Base-by-base conservation (phyloP, 2,113 vertebrate genomes). In the Cyprinus carpio region DNA sequence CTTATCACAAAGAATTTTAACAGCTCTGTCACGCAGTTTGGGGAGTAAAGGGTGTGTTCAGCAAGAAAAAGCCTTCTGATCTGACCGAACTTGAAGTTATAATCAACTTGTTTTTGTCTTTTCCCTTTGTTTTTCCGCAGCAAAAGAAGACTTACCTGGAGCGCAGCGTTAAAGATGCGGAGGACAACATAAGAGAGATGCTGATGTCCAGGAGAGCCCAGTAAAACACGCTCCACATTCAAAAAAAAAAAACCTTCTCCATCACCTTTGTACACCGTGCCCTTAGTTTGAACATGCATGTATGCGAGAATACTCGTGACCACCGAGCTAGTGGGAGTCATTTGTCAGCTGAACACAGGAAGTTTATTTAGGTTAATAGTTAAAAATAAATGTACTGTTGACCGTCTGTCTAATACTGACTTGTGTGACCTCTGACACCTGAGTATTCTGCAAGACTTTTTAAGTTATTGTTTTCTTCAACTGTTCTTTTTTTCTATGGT, bases 171-270 rank as follows among this genome's bases (percentile, higher is more conserved):
- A 99, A 98, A 88, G 97, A 99, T 77, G 97, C 97, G 0, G 97
- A 99, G 75, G 98, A 99, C 90, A 99, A 99, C 87, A 99, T 99
- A 90, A 92, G 97, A 88, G 98, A 99, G 88, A 99, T 99, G 97
- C 92, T 99, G 88, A 94, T 97, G 94, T 96, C 97, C n/a, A 93
- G 97, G 76, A 95, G 97, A 88, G 93, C 96, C 0, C 97, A 97
- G 84, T 99, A 93, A 94, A 9, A n/a, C 25, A 2, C 11, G 2
- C 27, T 64, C 15, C 75, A 43, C 25, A 34, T 5, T 4, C 37
- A 6, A 71, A 25, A 31, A 51, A 13, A 15, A 27, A 43, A 29
- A 8, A 25, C 31, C 4, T 67, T 75, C 67, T 78, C 10, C 46
- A 23, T 82, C 60, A 75, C 82, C 83, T 85, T 83, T 75, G 13